phyloP scores from a whole-genome alignment of 1,140 invertebrate species.

The Sycobia sp. region DNA sequence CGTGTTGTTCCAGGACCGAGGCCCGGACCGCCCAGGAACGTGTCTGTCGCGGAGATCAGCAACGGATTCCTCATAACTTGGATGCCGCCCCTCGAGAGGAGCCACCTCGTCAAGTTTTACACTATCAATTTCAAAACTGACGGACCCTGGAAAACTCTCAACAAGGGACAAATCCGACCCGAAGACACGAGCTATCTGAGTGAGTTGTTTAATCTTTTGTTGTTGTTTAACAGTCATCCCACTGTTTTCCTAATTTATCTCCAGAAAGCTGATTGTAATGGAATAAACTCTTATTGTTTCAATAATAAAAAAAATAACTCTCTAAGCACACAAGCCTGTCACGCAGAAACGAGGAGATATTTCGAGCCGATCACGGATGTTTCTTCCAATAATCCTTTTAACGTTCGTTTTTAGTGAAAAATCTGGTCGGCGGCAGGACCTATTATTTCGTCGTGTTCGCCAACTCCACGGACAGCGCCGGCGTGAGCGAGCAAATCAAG shows the following conservation, averaged over 20 bases:
- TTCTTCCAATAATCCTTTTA: too few species aligned
- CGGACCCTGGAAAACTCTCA: constrained; percentile 83
- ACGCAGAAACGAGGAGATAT: too few species aligned
- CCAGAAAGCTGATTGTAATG: too few species aligned
- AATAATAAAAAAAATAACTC: too few species aligned
- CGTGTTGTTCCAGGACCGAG: constrained; percentile 76
- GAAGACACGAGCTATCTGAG: constrained; percentile 87
- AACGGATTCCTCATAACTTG: constrained; percentile 89
- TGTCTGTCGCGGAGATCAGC: constrained; percentile 83
- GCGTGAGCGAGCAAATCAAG: constrained; percentile 78
- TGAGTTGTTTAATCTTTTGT: constrained; percentile 51
- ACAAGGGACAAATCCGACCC: constrained; percentile 83
- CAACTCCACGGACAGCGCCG: constrained; percentile 77
- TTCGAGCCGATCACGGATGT: too few species aligned
- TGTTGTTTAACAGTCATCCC: too few species aligned
- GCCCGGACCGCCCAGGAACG: constrained; percentile 83
- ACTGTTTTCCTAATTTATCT: too few species aligned
- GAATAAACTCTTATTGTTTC: too few species aligned
- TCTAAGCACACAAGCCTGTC: too few species aligned
- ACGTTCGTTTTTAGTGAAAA: constrained; percentile 87
- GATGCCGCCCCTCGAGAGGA: constrained; percentile 80
- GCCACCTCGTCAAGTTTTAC: constrained; percentile 85
- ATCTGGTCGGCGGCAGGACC: constrained; percentile 84
- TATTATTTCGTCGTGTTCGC: constrained; percentile 90
- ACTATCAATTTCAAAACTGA: constrained; percentile 89